phyloP scores from a whole-genome alignment of 2,113 vertebrate species.

The Illadopsis cleaveri region DNA sequence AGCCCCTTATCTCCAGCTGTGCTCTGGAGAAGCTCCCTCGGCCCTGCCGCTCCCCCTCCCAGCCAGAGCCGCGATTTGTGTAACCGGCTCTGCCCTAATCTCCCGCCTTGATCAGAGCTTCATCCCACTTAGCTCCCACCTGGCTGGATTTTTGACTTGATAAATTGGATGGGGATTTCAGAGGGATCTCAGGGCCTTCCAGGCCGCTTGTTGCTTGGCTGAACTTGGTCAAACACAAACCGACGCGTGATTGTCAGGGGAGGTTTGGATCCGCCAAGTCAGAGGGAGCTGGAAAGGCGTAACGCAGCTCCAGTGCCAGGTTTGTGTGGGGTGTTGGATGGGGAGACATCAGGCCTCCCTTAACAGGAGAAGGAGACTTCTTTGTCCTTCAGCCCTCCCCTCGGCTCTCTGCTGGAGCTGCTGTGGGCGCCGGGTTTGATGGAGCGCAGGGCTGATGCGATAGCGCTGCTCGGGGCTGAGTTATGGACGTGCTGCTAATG shows the following conservation, averaged over 20 bases:
- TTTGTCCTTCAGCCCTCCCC: background rate
- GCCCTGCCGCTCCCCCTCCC: background rate
- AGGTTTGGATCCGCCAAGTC: background rate
- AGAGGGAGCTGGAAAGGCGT: background rate
- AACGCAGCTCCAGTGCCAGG: accelerated
- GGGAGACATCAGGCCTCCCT: background rate
- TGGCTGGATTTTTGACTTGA: conserved; percentile 23
- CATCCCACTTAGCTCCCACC: conserved; percentile 30
- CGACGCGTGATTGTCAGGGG: accelerated
- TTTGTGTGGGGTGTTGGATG: background rate
- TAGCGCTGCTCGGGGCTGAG: background rate
- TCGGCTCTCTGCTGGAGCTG: background rate
- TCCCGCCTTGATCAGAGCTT: conserved; percentile 19
- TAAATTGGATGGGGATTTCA: conserved; percentile 45
- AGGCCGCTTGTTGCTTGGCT: conserved; percentile 7
- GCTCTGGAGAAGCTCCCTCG: background rate
- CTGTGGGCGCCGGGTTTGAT: background rate
- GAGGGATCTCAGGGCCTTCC: background rate
- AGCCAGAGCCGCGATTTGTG: background rate
- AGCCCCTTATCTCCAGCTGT: background rate
- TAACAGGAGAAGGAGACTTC: background rate
- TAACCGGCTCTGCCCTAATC: background rate
- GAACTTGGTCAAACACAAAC: background rate
- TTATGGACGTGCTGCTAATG: background rate
- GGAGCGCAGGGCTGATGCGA: background rate